phyloP scores from a whole-genome alignment of 2,113 vertebrate genomes.

The Centropus unirufus region DNA sequence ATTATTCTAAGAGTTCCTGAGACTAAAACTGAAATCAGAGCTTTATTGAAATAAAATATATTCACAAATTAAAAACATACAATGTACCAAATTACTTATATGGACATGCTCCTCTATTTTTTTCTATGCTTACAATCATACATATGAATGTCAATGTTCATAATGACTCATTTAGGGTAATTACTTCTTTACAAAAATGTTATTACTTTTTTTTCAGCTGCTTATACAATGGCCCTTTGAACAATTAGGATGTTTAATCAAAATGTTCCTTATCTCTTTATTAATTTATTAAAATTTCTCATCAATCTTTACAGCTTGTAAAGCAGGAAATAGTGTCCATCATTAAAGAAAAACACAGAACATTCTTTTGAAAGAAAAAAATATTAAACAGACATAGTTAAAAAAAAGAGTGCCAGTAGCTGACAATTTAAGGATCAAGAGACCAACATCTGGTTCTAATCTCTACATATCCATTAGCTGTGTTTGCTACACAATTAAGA shows the following conservation, averaged over 20 bases:
- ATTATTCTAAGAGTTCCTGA: background rate
- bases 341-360: background rate
- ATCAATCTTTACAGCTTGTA: background rate
- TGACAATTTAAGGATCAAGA: slow-evolving; percentile 55
- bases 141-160: background rate
- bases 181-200: slow-evolving; percentile 20
- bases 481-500: slow-evolving; percentile 67
- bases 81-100: background rate
- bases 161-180: background rate
- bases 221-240: background rate
- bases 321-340: slow-evolving; percentile 10
- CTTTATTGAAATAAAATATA: background rate
- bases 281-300: slow-evolving; percentile 13
- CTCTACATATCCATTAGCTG: slow-evolving; percentile 52
- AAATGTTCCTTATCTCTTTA: background rate
- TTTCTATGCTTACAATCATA: background rate
- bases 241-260: slow-evolving; percentile 27
- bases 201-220: background rate
- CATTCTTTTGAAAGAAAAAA: slow-evolving; percentile 42
- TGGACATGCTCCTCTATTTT: background rate
- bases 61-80: background rate
- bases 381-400: slow-evolving; percentile 22
- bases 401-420: slow-evolving; percentile 20
- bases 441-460: slow-evolving; percentile 73
- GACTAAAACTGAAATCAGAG: background rate